phyloP scores from a whole-genome alignment of 2,113 vertebrate genomes.

The Crotalus horridus region DNA sequence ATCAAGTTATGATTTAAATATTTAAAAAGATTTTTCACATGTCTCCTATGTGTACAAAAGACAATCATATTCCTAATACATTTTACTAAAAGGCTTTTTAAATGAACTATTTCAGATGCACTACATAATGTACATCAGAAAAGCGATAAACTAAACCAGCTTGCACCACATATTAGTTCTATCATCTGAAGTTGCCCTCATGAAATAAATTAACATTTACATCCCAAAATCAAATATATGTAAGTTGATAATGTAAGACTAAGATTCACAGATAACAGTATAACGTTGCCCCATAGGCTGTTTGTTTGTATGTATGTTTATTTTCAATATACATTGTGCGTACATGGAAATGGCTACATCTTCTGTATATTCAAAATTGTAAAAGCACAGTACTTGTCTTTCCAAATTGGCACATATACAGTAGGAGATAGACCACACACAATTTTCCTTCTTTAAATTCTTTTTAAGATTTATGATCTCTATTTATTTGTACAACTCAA shows the following conservation, averaged over 20 bases:
- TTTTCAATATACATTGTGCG: constrained; percentile 10
- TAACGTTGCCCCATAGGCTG: background rate
- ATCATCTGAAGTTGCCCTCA: background rate
- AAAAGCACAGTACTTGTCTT: constrained; percentile 24
- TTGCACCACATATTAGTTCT: background rate
- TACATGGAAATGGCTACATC: constrained; percentile 56
- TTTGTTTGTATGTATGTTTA: background rate
- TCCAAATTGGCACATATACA: background rate
- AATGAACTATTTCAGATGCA: background rate
- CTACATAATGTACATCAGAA: background rate
- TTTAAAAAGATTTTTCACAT: background rate
- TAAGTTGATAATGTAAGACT: constrained; percentile 21
- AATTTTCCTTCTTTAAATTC: no score
- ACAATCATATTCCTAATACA: background rate
- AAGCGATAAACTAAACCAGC: background rate
- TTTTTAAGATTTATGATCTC: no score
- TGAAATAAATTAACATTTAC: background rate
- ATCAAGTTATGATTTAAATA: background rate
- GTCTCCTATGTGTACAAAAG: background rate
- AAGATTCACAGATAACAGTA: background rate
- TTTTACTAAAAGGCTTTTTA: background rate
- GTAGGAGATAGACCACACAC: background rate
- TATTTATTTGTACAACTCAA: no score
- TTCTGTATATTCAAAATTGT: constrained; percentile 31
- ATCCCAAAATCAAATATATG: constrained; percentile 14